Evolutionary conservation across 1,140 invertebrate genomes (phyloP), one percentile per base, ranked within the genome.

Genomic region (Drosophila mojavensis): DNA sequence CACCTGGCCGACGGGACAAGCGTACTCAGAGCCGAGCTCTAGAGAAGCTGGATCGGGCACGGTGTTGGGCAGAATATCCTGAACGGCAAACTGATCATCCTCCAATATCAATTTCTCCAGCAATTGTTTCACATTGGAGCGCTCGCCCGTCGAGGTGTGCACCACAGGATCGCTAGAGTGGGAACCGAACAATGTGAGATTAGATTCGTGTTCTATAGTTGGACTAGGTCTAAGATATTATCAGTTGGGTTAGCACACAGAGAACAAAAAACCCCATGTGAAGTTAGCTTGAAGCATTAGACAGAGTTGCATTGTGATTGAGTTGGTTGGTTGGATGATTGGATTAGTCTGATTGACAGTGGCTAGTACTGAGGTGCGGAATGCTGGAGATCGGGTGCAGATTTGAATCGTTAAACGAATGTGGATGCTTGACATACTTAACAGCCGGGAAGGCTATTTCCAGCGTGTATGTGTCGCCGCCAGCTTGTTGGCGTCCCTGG

Each of bases 11-110:
- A 95, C 94, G 0, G 97, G 97, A 93, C 98, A 99, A 61, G 97
- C 97, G 90, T 98, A 99, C 85, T 98, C 97, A 0, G 97, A 98
- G 80, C 96, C 94, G 1, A 99, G 93, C 43, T 95, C 91, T 39
- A 99, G 93, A 15, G 97, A 98, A 3, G 97, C 96, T 55, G 98
- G 96, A 93, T 99, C 98, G 0, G 98, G 97, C 1, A 97, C 95
- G 0, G 98, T 98, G 85, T 98, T 99, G 9, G 98, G 98, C 41
- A 99, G 92, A 79, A 98, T 98, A 74, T 98, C 97, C 76, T 97
- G 95, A 2, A 98, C 97, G 84, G 98, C 97, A 90, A 98, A 97
- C 92, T 98, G 97, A 93, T 97, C 97, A 91, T 97, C 96, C 93
- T 98, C 97, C 7, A 98, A 94, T 71, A 98, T 98, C 0, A 98